Base-by-base conservation (phyloP, 2,888 invertebrate genomes). In the Stenchaetothrips biformis region DNA sequence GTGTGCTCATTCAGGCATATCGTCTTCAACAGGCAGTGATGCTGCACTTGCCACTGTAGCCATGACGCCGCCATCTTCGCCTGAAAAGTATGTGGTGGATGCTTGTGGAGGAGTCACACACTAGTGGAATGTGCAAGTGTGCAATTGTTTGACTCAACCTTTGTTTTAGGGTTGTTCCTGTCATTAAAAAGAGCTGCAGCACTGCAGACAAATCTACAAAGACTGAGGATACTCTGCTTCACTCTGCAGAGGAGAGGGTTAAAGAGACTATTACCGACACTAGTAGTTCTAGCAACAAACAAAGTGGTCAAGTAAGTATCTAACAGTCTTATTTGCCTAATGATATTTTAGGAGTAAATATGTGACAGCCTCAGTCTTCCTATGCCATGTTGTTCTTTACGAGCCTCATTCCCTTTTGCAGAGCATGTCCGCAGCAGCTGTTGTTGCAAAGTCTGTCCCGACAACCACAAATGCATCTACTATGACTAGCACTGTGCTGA, bases 161-260 rank as follows among this genome's bases (percentile, higher is more conserved):
- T 80, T 18, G 21, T 79, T 82, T 4, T 81, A 87, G 87, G 85
- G 85, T 86, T 85, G 87, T 87, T 87, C 86, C 88, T 84, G 85
- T 84, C 81, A 81, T 84, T 82, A 85, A 86, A 80, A 84, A 84
- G 80, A 84, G 84, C 81, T 88, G 88, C 84, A 87, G 88, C 85
- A 91, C 89, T 88, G 90, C 91, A 85, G 91, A 92, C 87, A 92
- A 92, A 88, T 91, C 92, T 86, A 91, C 91, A 85, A 92, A 92
- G 90, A 92, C 92, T 88, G 92, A 89, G 86, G 88, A 88, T 86
- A 84, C 85, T 83, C 83, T 85, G 82, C 82, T 84, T 82, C 85
- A 84, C 81, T 84, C 84, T 80, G 84, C 84, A 81, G 83, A 83
- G 81, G 82, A 82, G 80, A 81, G 81, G 79, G 82, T 81, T 81